These are phyloP conservation scores for Gastracanthus pulcherrimus DNA, from an alignment of 2,888 invertebrate genomes.

Conservation along the genomic window DNA sequence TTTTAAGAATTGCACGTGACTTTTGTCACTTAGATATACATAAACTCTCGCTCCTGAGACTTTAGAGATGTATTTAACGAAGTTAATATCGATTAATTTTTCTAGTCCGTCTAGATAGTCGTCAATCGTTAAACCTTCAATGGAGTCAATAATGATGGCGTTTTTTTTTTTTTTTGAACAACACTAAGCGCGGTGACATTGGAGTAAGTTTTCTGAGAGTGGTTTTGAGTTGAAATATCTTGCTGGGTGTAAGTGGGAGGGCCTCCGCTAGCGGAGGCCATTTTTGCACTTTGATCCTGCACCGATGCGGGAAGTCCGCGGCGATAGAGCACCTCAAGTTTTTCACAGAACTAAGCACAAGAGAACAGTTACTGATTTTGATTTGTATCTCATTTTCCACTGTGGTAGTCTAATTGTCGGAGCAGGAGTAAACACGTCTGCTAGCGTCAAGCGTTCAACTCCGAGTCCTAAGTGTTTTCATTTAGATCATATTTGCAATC, in stretches of 20 bases:
- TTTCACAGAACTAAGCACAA: neutral
- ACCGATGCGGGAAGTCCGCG: neutral
- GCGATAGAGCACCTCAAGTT: neutral
- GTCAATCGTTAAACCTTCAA: neutral
- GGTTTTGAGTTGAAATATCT: neutral
- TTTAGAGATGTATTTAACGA: neutral
- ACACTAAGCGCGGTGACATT: neutral
- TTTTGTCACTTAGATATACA: neutral
- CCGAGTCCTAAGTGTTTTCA: too few species aligned
- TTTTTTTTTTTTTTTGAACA: neutral
- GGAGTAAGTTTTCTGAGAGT: neutral
- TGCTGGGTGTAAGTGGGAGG: neutral
- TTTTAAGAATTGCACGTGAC: neutral
- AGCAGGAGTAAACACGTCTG: neutral
- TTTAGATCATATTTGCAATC: too few species aligned
- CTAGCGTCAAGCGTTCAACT: neutral
- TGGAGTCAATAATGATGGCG: slow-evolving; percentile 3
- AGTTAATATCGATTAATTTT: neutral
- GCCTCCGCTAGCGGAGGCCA: neutral
- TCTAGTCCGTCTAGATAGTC: slow-evolving; percentile 15
- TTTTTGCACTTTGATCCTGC: neutral
- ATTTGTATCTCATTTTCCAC: neutral
- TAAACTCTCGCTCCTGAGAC: neutral
- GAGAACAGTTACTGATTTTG: neutral
- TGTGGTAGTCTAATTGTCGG: neutral